Evolutionary conservation across 2,888 invertebrate genomes (phyloP).

Genomic region (Acanthosoma haemorrhoidale): DNA sequence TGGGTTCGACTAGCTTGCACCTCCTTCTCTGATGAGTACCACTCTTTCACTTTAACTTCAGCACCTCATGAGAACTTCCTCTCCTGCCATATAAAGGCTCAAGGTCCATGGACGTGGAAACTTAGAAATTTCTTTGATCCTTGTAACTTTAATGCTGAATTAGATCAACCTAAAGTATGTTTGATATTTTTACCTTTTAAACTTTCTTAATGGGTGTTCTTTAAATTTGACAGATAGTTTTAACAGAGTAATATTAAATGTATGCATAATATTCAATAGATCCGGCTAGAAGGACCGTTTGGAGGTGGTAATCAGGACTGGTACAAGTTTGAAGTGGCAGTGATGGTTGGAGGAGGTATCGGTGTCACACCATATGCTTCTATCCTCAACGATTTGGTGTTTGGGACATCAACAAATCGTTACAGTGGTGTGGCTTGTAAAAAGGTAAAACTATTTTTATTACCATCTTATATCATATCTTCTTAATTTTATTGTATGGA

Average conservation of each 20-base stretch:
- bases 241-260: not conserved
- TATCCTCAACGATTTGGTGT: conserved; percentile 91
- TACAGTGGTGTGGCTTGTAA: conserved; percentile 96
- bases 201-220: not conserved
- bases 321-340: conserved; percentile 96
- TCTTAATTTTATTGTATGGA: too few relatives aligned
- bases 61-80: conserved; percentile 93
- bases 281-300: conserved; percentile 87
- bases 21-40: conserved; percentile 84
- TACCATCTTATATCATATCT: too few relatives aligned
- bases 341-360: conserved; percentile 96
- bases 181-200: not conserved
- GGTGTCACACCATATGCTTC: conserved; percentile 97
- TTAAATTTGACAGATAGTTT: not conserved
- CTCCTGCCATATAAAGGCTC: conserved; percentile 88
- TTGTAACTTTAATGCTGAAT: conserved; percentile 80
- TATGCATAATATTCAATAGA: conserved; percentile 34
- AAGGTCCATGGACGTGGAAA: conserved; percentile 96
- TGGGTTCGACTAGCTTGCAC: conserved; percentile 91
- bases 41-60: conserved; percentile 91
- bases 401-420: conserved; percentile 90
- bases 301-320: conserved; percentile 97
- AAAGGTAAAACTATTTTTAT: too few relatives aligned
- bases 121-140: conserved; percentile 90
- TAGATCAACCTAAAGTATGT: conserved; percentile 64